Evolutionary conservation across 1,140 invertebrate species (phyloP), one percentile per base, ranked within the genome.

Genomic region (Diplogasteroides magnus): DNA sequence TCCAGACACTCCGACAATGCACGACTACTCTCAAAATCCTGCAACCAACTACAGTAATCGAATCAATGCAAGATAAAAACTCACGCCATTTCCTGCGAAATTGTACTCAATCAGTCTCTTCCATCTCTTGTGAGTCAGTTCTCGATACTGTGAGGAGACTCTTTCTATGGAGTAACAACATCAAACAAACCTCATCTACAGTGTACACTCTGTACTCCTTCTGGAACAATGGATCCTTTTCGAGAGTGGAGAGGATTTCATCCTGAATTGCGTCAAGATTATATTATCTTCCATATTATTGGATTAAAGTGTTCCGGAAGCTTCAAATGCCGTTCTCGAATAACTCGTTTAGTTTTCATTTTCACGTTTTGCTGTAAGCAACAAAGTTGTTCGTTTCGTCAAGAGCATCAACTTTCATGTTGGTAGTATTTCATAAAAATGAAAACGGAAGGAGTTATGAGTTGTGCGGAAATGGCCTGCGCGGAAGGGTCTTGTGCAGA

Each of bases 161-260:
- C n/a, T n/a, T n/a, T n/a, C n/a, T n/a, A n/a, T n/a, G n/a, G n/a
- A n/a, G n/a, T n/a, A n/a, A n/a, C n/a, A n/a, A n/a, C n/a, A n/a
- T 69, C 58, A 87, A 84, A 32, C 90, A 84, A 48, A 87, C 78
- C 69, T 94, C 90, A 68, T 92, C 90, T n/a, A 90, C 82, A 3
- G 87, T 84, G 14, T 87, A 86, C 37, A 65, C 64, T 58, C 55
- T 27, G 37, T 63, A 64, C n/a, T 86, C 84, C 31, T 75, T 86
- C 70, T 86, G 85, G 82, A 96, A 97, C 0, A 90, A 77, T 6
- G 91, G 89, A 83, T 93, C 90, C n/a, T 86, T 88, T 84, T 91
- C 88, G 37, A 96, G 81, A 2, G 88, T 88, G 28, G 88, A 87
- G 89, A 90, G 94, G 71, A 94, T 85, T 81, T 88, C 88, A 77